Percentiles rank a stretch among this genome's conserved stretches.
Conservation (phyloP, 2,888 invertebrate species). For the Agapetus fuscipes region DNA sequence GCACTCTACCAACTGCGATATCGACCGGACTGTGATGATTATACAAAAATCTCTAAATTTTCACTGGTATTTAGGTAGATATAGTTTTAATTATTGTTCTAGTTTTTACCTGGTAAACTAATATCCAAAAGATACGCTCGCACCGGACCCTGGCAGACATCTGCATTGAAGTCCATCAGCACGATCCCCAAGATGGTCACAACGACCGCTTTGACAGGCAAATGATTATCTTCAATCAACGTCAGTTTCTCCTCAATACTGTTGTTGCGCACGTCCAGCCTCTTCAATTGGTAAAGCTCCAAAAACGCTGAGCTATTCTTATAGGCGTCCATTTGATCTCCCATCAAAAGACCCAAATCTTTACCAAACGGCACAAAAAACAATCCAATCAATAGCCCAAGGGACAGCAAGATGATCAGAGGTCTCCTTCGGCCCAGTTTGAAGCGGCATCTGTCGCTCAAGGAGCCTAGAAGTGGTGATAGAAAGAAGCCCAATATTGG, state of each 20-base stretch:
- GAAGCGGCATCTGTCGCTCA: slow-evolving; percentile 48
- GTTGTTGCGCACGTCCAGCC: too few species aligned
- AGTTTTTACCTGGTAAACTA: slow-evolving; percentile 36
- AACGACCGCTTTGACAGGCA: slow-evolving; percentile 34
- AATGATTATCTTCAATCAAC: not conserved
- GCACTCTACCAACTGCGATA: too few species aligned
- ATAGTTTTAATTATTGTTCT: too few species aligned
- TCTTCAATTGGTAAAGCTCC: too few species aligned
- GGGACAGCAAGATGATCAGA: slow-evolving; percentile 46
- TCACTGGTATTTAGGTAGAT: too few species aligned
- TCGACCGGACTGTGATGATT: too few species aligned
- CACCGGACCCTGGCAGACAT: slow-evolving; percentile 55
- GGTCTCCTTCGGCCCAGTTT: slow-evolving; percentile 48
- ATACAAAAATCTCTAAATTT: too few species aligned
- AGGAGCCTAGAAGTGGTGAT: slow-evolving; percentile 41
- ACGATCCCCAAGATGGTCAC: slow-evolving; percentile 52
- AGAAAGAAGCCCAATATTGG: slow-evolving; percentile 34
- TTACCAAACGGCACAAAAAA: slow-evolving; percentile 51
- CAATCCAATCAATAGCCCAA: slow-evolving; percentile 43
- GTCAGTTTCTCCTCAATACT: too few species aligned
- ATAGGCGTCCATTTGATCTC: too few species aligned
- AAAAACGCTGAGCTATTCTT: too few species aligned
- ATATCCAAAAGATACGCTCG: slow-evolving; percentile 54
- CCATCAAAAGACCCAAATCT: slow-evolving; percentile 41
- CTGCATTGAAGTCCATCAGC: slow-evolving; percentile 53